Evolutionary conservation across 2,113 vertebrate species (phyloP).

Genomic region (Opisthocomus hoazin): DNA sequence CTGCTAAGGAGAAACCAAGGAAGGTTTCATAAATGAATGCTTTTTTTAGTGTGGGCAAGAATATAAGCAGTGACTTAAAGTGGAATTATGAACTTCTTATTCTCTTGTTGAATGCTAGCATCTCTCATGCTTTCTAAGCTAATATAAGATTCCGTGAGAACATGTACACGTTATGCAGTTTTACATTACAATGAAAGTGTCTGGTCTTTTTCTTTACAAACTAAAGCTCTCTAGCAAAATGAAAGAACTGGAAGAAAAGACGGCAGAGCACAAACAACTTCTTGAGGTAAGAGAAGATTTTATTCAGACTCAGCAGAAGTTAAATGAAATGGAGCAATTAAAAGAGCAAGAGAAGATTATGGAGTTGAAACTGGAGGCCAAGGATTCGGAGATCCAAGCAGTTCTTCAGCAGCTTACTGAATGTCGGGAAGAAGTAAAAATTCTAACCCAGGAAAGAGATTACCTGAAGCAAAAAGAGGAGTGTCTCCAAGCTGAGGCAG

Average conservation of each 20-base stretch:
- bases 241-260: slow-evolving; percentile 61
- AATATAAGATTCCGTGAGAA: background rate
- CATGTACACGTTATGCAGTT: background rate
- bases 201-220: background rate
- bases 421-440: slow-evolving; percentile 34
- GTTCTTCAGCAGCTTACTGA: slow-evolving; percentile 39
- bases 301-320: slow-evolving; percentile 6
- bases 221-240: slow-evolving; percentile 52
- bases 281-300: slow-evolving; percentile 51
- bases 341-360: slow-evolving; percentile 28
- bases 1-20: background rate
- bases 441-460: slow-evolving; percentile 54
- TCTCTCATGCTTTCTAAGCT: background rate
- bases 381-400: slow-evolving; percentile 28
- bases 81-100: background rate
- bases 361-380: background rate
- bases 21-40: background rate
- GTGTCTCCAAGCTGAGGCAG: slow-evolving; percentile 54
- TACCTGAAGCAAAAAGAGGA: slow-evolving; percentile 42
- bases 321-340: slow-evolving; percentile 55
- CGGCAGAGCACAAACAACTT: slow-evolving; percentile 45
- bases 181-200: background rate
- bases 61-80: background rate
- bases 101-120: background rate
- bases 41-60: background rate